Percentiles rank a stretch among this genome's conserved stretches.
Conservation (phyloP, 1,140 invertebrate genomes). For the Archivesica marissinica region DNA sequence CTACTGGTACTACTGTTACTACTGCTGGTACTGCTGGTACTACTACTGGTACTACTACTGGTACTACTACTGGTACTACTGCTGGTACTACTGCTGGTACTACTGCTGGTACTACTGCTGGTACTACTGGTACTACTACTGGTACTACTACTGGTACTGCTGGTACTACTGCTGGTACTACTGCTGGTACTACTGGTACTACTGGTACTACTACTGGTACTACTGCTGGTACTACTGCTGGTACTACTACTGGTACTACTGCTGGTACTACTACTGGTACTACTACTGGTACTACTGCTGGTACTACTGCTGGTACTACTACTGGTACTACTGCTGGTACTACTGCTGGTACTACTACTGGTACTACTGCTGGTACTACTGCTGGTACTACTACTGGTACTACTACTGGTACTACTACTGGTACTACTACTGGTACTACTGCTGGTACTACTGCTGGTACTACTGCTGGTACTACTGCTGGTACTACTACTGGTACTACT, state of each 20-base stretch:
- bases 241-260: constrained; percentile 35
- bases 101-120: constrained; percentile 39
- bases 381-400: too few species aligned
- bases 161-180: constrained; percentile 35
- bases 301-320: constrained; percentile 54
- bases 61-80: neutral
- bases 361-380: constrained; percentile 45
- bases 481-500: constrained; percentile 25
- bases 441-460: constrained; percentile 6
- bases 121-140: constrained; percentile 43
- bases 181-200: neutral
- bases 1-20: too few species aligned
- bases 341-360: constrained; percentile 52
- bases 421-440: constrained; percentile 38
- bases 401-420: constrained; percentile 5
- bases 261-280: constrained; percentile 25
- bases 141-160: constrained; percentile 40
- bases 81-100: neutral
- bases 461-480: constrained; percentile 18
- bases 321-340: constrained; percentile 40
- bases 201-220: neutral
- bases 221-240: constrained; percentile 32
- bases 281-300: constrained; percentile 44
- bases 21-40: neutral
- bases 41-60: neutral